A percentile compares a stretch with the other conserved stretches of the same genome.
phyloP scores from a whole-genome alignment of 2,888 invertebrate genomes.

The Hetaerina titia region DNA sequence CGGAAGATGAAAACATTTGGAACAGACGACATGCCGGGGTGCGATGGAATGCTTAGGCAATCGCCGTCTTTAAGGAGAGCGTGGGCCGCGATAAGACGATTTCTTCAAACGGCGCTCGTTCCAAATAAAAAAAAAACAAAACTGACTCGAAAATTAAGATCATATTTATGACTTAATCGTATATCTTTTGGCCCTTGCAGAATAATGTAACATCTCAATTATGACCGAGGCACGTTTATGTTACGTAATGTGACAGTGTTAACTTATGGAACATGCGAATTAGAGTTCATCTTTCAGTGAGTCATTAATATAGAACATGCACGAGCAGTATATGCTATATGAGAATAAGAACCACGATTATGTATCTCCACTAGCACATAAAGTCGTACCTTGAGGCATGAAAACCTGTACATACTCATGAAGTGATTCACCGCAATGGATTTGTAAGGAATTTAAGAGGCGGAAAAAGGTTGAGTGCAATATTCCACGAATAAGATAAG shows the following conservation, averaged over 20 bases:
- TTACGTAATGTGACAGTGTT: not conserved
- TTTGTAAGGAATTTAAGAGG: no score
- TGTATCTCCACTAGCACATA: no score
- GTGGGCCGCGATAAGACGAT: constrained; percentile 31
- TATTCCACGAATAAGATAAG: no score
- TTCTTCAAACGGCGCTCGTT: not conserved
- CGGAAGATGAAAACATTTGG: constrained; percentile 22
- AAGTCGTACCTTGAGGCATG: no score
- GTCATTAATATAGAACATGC: no score
- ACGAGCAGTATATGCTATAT: no score
- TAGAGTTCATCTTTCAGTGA: not conserved
- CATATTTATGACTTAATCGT: constrained; percentile 59
- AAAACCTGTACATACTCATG: no score
- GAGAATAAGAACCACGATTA: no score
- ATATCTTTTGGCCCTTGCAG: not conserved
- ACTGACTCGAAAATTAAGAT: not conserved
- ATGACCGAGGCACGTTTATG: not conserved
- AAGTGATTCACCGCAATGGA: no score
- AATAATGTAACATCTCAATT: constrained; percentile 38
- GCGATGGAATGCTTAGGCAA: constrained; percentile 54
- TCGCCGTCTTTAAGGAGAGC: not conserved
- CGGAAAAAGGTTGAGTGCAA: no score
- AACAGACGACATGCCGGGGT: not conserved
- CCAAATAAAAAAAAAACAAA: not conserved
- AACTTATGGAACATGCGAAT: not conserved